A percentile compares a stretch with the other conserved stretches of the same genome.
These are phyloP conservation scores for Aleadryas rufinucha DNA, from an alignment of 2,113 vertebrate genomes.

Conservation along the genomic window DNA sequence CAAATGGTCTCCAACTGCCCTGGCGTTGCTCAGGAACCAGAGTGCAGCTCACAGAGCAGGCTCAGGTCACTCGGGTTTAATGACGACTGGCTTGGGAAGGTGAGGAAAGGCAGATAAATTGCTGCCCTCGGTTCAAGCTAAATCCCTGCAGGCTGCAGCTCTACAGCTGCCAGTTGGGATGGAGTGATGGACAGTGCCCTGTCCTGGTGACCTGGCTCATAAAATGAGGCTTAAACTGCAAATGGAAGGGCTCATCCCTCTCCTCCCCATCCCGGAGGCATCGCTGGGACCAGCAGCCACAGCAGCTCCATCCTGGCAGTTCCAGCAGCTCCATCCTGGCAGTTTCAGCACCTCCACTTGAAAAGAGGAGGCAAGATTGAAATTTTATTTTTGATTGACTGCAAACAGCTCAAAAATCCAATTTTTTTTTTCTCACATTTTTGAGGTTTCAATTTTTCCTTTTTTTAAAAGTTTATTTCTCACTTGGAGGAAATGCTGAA, in stretches of 20 bases:
- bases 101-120: neutral
- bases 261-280: rapidly evolving
- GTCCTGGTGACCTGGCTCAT: rapidly evolving
- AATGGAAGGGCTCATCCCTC: neutral
- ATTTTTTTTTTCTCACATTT: neutral
- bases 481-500: neutral
- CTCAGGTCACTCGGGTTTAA: neutral
- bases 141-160: neutral
- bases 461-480: neutral
- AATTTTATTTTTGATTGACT: neutral
- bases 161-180: neutral
- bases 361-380: neutral
- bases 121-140: neutral
- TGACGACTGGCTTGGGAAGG: neutral
- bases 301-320: neutral
- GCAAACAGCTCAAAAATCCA: neutral
- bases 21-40: neutral
- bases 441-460: rapidly evolving
- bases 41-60: neutral
- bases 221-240: neutral
- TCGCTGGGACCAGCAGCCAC: rapidly evolving
- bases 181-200: neutral
- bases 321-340: rapidly evolving
- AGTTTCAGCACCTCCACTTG: neutral
- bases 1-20: neutral